These are phyloP conservation scores for Hypanus sabinus DNA, from an alignment of 2,113 vertebrate species.

Conservation along the genomic window DNA sequence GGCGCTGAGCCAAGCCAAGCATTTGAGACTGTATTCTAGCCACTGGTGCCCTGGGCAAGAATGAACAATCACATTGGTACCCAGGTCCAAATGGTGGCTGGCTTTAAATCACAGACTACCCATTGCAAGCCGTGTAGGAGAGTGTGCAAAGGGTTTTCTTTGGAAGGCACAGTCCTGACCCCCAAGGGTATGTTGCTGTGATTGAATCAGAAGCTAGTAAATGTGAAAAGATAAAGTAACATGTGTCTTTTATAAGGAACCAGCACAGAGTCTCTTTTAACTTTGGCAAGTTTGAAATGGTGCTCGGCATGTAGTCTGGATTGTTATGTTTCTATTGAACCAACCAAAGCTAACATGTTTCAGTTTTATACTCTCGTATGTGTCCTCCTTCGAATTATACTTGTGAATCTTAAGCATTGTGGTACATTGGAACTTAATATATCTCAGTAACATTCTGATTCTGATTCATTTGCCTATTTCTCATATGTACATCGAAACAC, in stretches of 20 bases:
- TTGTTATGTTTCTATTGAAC: neutral
- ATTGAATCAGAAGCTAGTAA: conserved; percentile 1
- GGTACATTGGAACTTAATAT: neutral
- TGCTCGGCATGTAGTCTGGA: neutral
- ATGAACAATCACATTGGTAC: conserved; percentile 35
- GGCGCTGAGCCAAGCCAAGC: conserved; percentile 41
- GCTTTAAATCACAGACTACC: conserved; percentile 44
- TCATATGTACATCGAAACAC: too few species aligned
- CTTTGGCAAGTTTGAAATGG: neutral
- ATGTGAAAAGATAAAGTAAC: neutral
- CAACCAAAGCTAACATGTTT: neutral
- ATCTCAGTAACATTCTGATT: neutral
- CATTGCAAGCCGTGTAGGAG: conserved; percentile 39
- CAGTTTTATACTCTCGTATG: neutral
- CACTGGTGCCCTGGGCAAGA: conserved; percentile 39
- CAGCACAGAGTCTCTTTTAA: neutral
- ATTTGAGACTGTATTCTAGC: conserved; percentile 38
- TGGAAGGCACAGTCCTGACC: neutral
- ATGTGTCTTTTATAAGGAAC: neutral
- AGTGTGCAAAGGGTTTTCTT: conserved; percentile 44
- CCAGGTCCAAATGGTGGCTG: conserved; percentile 42
- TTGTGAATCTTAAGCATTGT: neutral
- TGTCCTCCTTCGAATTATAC: neutral
- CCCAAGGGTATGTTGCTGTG: neutral
- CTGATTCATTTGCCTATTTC: too few species aligned